Conservation (phyloP, 2,888 invertebrate species). For the Nemapogon koenigi region DNA sequence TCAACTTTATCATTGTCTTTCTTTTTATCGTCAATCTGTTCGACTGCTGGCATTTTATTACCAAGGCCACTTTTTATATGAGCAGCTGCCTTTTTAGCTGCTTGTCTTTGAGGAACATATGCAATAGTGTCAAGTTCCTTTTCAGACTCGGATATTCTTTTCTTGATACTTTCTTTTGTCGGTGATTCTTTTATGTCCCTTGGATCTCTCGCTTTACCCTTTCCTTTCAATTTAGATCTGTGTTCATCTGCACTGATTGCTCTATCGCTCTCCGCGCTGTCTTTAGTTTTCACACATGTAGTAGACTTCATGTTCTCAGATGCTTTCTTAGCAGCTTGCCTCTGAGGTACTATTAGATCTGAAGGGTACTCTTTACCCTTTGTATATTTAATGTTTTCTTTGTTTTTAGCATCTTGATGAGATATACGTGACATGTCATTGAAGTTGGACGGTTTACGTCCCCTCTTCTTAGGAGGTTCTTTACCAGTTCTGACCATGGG, state of each 20-base stretch:
- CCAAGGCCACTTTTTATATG: slow-evolving; percentile 84
- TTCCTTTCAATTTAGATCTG: slow-evolving; percentile 49
- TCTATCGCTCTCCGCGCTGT: slow-evolving; percentile 35
- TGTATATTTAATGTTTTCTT: slow-evolving; percentile 49
- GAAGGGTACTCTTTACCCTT: slow-evolving; percentile 70
- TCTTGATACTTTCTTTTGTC: slow-evolving; percentile 24
- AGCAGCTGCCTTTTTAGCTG: slow-evolving; percentile 90
- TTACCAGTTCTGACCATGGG: slow-evolving; percentile 43
- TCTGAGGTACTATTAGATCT: slow-evolving; percentile 86
- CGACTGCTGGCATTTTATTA: slow-evolving; percentile 47
- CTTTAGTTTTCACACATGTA: slow-evolving; percentile 45
- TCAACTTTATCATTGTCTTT: slow-evolving; percentile 46
- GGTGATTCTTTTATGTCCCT: slow-evolving; percentile 33
- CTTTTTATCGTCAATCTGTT: slow-evolving; percentile 39
- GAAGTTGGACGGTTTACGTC: slow-evolving; percentile 46
- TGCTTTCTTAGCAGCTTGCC: slow-evolving; percentile 91
- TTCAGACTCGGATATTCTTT: slow-evolving; percentile 20
- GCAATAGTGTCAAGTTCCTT: slow-evolving; percentile 74
- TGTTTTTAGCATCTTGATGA: slow-evolving; percentile 55
- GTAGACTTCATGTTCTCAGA: slow-evolving; percentile 84
- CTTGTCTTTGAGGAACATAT: slow-evolving; percentile 89
- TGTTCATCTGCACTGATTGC: slow-evolving; percentile 34
- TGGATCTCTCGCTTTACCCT: slow-evolving; percentile 45
- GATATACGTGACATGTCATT: slow-evolving; percentile 40
- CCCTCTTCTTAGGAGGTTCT: slow-evolving; percentile 48